Evolutionary conservation across 2,888 invertebrate genomes (phyloP).

Genomic region (Koerneria pararmatus): DNA sequence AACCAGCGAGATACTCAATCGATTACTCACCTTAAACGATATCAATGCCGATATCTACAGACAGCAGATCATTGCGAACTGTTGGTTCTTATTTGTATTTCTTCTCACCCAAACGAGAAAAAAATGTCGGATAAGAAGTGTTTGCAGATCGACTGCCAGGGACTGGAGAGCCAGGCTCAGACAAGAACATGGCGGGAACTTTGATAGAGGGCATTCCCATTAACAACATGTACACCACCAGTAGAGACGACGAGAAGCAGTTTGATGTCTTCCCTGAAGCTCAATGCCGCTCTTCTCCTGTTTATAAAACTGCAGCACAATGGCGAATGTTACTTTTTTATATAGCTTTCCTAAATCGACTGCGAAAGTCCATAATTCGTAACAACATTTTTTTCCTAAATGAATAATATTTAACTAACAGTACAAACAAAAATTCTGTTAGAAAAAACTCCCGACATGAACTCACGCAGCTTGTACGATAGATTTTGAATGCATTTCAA

Average conservation of each 20-base stretch:
- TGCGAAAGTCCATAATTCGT: too few relatives aligned
- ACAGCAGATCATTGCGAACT: conserved; percentile 55
- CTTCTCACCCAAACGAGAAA: too few relatives aligned
- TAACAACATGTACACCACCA: conserved; percentile 59
- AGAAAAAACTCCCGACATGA: too few relatives aligned
- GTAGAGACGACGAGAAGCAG: conserved; percentile 53
- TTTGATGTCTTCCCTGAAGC: conserved; percentile 59
- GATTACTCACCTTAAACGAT: conserved; percentile 51
- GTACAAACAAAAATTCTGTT: too few relatives aligned
- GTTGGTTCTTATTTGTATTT: too few relatives aligned
- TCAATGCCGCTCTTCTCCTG: conserved; percentile 41
- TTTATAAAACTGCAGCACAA: conserved; percentile 49
- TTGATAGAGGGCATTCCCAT: conserved; percentile 48
- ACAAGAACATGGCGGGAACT: conserved; percentile 43
- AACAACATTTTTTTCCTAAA: too few relatives aligned
- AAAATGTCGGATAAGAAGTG: too few relatives aligned
- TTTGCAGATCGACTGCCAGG: conserved; percentile 49
- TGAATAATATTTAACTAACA: too few relatives aligned
- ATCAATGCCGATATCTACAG: conserved; percentile 56
- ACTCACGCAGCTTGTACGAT: too few relatives aligned
- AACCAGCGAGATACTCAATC: conserved; percentile 27
- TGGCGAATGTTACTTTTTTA: conserved; percentile 46
- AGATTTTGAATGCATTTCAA: too few relatives aligned
- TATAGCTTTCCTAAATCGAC: too few relatives aligned
- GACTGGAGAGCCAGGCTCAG: conserved; percentile 48